Conservation (phyloP, 2,888 invertebrate genomes). For the Acholoe squamosa region DNA sequence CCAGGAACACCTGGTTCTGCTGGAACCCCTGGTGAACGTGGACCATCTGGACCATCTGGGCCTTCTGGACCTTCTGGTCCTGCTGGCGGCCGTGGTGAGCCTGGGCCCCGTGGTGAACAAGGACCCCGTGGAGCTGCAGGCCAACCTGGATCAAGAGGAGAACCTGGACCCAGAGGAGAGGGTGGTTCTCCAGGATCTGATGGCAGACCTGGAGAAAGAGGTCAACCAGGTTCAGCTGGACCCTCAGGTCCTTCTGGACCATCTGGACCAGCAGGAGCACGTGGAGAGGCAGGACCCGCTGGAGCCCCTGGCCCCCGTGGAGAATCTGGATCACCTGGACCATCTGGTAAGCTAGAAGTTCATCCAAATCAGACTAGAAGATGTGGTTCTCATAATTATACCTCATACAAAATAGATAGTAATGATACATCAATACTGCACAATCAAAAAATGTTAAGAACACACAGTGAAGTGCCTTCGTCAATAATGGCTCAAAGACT, state of each 20-base stretch:
- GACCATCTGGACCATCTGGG: slow-evolving; percentile 48
- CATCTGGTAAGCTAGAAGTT: slow-evolving; percentile 48
- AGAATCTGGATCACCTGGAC: slow-evolving; percentile 57
- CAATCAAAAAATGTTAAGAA: no score
- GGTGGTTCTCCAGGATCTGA: slow-evolving; percentile 62
- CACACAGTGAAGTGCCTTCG: no score
- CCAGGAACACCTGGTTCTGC: slow-evolving; percentile 65
- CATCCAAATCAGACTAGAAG: no score
- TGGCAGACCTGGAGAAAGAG: slow-evolving; percentile 65
- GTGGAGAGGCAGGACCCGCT: slow-evolving; percentile 65
- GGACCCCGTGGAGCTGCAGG: slow-evolving; percentile 66
- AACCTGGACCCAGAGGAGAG: slow-evolving; percentile 57
- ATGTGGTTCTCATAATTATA: no score
- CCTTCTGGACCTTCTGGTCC: slow-evolving; percentile 65
- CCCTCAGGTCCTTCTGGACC: slow-evolving; percentile 57
- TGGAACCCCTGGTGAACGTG: slow-evolving; percentile 65
- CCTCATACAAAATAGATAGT: no score
- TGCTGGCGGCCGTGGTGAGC: slow-evolving; percentile 54
- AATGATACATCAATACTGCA: no score
- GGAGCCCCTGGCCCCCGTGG: slow-evolving; percentile 65
- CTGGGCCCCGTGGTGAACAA: slow-evolving; percentile 58
- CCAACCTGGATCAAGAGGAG: slow-evolving; percentile 61
- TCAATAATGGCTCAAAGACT: no score
- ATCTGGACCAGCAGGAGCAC: slow-evolving; percentile 39
- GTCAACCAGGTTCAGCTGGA: slow-evolving; percentile 62